Conservation (phyloP, 2,888 invertebrate species). For the Chrysolina haemoptera region DNA sequence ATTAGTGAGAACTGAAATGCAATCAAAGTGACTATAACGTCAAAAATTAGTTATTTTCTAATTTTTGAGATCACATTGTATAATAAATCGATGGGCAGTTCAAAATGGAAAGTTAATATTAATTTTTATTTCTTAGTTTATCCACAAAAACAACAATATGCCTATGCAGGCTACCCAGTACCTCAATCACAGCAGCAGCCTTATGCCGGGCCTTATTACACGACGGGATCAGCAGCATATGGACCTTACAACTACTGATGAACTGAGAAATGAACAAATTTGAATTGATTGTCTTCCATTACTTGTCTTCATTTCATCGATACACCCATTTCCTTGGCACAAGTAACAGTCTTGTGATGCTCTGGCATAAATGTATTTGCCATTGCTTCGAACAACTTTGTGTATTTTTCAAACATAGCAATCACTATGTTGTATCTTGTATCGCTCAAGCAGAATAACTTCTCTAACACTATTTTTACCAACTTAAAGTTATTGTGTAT, state of each 20-base stretch:
- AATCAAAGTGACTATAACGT: too few species aligned
- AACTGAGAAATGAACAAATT: constrained; percentile 35
- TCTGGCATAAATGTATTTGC: background rate
- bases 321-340: background rate
- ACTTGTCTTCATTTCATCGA: constrained; percentile 8
- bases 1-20: too few species aligned
- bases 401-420: background rate
- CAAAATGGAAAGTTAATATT: background rate
- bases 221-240: constrained; percentile 91
- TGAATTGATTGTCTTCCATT: constrained; percentile 48
- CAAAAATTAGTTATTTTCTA: too few species aligned
- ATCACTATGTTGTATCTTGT: background rate
- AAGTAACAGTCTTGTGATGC: background rate
- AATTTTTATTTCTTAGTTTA: constrained; percentile 79
- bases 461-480: background rate
- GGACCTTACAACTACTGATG: constrained; percentile 92
- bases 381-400: background rate
- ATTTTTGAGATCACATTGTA: too few species aligned
- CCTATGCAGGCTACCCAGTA: constrained; percentile 89
- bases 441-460: background rate
- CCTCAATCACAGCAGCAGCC: constrained; percentile 78
- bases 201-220: constrained; percentile 91
- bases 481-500: background rate
- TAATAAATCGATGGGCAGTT: background rate
- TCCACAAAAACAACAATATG: constrained; percentile 94